Percentiles rank a stretch among this genome's conserved stretches.
Conservation (phyloP, 1,140 invertebrate species). For the Xylocopa sonorina region DNA sequence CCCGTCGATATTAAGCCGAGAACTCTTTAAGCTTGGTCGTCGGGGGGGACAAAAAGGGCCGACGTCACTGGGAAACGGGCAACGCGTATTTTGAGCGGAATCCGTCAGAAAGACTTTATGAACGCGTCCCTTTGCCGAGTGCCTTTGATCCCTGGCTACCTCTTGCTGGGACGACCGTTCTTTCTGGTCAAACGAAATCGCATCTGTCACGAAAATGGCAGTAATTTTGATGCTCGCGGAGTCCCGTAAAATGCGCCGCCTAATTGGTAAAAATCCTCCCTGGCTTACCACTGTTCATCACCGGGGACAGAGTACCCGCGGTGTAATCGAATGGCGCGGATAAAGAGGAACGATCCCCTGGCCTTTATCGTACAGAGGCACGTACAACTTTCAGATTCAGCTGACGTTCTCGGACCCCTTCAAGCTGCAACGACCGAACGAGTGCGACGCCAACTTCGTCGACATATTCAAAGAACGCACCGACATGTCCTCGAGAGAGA, state of each 20-base stretch:
- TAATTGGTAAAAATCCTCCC: conserved; percentile 22
- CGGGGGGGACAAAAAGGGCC: neutral
- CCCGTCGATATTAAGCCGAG: neutral
- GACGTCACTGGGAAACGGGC: neutral
- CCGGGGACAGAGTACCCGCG: neutral
- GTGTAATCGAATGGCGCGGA: neutral
- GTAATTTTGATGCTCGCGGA: neutral
- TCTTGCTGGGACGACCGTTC: neutral
- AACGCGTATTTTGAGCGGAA: neutral
- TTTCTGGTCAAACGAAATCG: conserved; percentile 5
- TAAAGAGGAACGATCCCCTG: neutral
- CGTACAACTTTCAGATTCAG: conserved; percentile 85
- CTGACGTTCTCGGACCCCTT: conserved; percentile 86
- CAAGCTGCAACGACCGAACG: conserved; percentile 88
- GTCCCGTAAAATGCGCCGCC: neutral
- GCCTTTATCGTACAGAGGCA: neutral
- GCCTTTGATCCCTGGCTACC: neutral
- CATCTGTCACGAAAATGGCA: neutral
- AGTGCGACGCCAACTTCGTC: conserved; percentile 91
- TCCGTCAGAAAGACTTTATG: neutral
- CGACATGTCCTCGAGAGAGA: conserved; percentile 84
- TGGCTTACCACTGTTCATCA: neutral
- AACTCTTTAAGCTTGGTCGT: neutral
- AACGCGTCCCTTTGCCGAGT: neutral
- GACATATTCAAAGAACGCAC: conserved; percentile 88